Conservation (phyloP, 2,113 vertebrate species). For the Ochotona curzoniae region DNA sequence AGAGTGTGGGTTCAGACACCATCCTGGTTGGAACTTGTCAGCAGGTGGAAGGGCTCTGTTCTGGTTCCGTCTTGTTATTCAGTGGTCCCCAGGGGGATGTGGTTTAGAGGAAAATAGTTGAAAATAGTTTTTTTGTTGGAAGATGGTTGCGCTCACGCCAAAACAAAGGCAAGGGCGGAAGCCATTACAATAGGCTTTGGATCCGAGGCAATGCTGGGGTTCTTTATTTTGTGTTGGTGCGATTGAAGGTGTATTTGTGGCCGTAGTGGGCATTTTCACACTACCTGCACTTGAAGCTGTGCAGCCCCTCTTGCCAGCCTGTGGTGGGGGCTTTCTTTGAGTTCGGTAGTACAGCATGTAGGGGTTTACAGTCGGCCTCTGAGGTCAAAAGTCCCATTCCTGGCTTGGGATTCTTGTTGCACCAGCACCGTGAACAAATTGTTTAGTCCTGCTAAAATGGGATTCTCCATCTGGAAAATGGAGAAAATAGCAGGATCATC, state of each 20-base stretch:
- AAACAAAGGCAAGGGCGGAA: neutral
- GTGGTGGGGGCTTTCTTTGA: neutral
- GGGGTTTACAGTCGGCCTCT: neutral
- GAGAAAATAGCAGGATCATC: conserved; percentile 46
- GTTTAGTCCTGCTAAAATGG: conserved; percentile 18
- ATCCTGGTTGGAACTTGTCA: neutral
- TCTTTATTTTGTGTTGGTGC: neutral
- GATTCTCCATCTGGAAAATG: conserved; percentile 45
- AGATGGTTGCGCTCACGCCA: neutral
- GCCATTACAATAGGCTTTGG: neutral
- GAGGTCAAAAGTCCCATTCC: neutral
- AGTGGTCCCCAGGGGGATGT: neutral
- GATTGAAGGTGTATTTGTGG: neutral
- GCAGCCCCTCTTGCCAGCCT: neutral
- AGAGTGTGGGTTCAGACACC: neutral
- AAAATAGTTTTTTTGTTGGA: conserved; percentile 3
- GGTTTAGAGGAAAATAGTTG: neutral
- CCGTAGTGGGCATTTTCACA: neutral
- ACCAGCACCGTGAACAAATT: conserved; percentile 39
- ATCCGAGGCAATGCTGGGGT: neutral
- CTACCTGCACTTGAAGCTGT: neutral
- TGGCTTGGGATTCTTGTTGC: conserved; percentile 44
- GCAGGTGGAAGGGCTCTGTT: neutral
- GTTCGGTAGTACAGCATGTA: neutral
- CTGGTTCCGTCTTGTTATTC: conserved; percentile 18